Conservation (phyloP, 2,888 invertebrate species). For the Papilio demoleus region DNA sequence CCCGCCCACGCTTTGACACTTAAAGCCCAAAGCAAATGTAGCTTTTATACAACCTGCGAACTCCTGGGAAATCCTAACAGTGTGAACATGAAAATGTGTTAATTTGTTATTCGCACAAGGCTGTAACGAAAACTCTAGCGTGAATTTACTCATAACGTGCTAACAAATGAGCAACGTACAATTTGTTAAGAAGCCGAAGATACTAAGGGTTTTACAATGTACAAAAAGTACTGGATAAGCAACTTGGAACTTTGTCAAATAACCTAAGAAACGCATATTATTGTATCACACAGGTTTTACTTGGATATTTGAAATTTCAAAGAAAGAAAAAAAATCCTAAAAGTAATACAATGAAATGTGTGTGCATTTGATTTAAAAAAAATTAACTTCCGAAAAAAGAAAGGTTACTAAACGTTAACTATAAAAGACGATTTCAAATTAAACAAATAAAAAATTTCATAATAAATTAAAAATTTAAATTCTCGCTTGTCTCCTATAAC, state of each 20-base stretch:
- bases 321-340: too few species aligned
- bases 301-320: too few species aligned
- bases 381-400: too few species aligned
- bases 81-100: constrained; percentile 41
- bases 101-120: constrained; percentile 23
- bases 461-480: background rate
- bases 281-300: too few species aligned
- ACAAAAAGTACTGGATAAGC: too few species aligned
- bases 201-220: background rate
- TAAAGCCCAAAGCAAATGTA: constrained; percentile 57
- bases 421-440: background rate
- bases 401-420: too few species aligned
- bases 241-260: background rate
- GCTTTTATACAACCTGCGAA: constrained; percentile 48
- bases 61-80: constrained; percentile 46
- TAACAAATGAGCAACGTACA: background rate
- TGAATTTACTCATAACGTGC: background rate
- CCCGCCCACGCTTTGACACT: constrained; percentile 69
- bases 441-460: background rate
- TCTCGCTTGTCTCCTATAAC: constrained; percentile 42
- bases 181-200: background rate
- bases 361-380: too few species aligned
- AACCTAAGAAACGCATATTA: too few species aligned
- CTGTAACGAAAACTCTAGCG: background rate
- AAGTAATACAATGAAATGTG: too few species aligned